Evolutionary conservation across 2,797 vertebrate genomes (phyloP).

Genomic region (Urocyon cinereoargenteus): DNA sequence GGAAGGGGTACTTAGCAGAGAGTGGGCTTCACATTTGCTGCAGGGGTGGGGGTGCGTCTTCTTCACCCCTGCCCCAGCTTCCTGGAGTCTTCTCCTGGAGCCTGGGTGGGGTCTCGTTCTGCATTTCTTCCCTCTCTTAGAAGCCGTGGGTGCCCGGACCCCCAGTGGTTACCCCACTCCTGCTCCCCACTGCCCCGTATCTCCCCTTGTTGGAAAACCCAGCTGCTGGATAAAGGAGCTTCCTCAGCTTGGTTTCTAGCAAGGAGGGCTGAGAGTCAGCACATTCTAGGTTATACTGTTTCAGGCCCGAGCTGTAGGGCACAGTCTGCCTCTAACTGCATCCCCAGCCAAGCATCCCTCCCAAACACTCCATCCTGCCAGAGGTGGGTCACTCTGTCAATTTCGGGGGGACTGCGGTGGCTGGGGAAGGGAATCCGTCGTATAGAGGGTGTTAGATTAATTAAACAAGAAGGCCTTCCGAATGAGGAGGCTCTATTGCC

Average conservation of each 20-base stretch:
- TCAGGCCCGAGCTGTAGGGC: neutral
- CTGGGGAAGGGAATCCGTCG: neutral
- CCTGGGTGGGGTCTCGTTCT: too few species aligned
- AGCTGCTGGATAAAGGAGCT: neutral
- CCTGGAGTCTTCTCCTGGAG: neutral
- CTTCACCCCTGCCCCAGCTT: neutral
- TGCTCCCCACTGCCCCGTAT: neutral
- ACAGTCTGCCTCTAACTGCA: neutral
- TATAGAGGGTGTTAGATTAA: neutral
- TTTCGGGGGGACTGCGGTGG: accelerated
- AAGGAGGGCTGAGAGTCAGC: neutral
- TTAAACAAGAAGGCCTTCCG: neutral
- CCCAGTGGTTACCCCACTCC: neutral
- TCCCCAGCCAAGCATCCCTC: neutral
- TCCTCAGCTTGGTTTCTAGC: neutral
- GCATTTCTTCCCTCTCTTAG: neutral
- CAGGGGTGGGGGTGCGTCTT: neutral
- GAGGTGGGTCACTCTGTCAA: neutral
- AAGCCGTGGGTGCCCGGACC: too few species aligned
- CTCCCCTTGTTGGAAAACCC: neutral
- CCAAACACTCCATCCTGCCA: neutral
- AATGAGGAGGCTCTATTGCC: neutral
- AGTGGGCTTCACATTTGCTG: neutral
- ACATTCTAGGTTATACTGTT: neutral
- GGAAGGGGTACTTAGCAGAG: neutral